These are phyloP conservation scores for Hyalella azteca DNA, from an alignment of 2,888 invertebrate genomes.

Conservation along the genomic window DNA sequence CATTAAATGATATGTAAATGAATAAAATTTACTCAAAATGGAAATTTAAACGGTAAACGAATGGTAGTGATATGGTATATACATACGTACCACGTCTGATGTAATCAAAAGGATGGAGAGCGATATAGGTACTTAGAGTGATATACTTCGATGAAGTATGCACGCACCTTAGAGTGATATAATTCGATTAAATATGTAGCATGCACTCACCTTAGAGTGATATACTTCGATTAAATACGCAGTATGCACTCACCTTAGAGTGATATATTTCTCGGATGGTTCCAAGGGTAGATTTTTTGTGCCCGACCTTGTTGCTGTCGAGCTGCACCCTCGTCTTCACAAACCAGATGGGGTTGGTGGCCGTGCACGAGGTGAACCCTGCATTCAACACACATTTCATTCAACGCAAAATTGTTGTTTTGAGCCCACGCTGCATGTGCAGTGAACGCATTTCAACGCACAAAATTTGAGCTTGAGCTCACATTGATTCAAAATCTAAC, in stretches of 20 bases:
- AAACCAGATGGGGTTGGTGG: slow-evolving; percentile 99
- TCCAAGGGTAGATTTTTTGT: slow-evolving; percentile 75
- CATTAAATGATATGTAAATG: no score
- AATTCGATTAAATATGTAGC: neutral
- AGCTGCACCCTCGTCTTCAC: slow-evolving; percentile 97
- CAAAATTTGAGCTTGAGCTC: no score
- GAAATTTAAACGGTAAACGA: no score
- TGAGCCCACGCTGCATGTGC: no score
- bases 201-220: slow-evolving; percentile 37
- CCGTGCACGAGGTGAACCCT: slow-evolving; percentile 94
- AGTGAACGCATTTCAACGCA: no score
- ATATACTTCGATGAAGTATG: neutral
- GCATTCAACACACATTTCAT: no score
- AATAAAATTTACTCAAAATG: no score
- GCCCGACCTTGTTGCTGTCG: slow-evolving; percentile 75
- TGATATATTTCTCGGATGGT: slow-evolving; percentile 68
- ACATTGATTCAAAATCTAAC: no score
- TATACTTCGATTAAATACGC: slow-evolving; percentile 43
- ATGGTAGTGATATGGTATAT: no score
- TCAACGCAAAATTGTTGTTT: no score
- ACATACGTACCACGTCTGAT: no score
- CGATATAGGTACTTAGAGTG: neutral
- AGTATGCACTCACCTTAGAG: slow-evolving; percentile 51
- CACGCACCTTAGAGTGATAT: neutral
- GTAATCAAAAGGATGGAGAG: no score